Evolutionary conservation across 2,888 invertebrate species (phyloP).

Genomic region (Phengaris arion): DNA sequence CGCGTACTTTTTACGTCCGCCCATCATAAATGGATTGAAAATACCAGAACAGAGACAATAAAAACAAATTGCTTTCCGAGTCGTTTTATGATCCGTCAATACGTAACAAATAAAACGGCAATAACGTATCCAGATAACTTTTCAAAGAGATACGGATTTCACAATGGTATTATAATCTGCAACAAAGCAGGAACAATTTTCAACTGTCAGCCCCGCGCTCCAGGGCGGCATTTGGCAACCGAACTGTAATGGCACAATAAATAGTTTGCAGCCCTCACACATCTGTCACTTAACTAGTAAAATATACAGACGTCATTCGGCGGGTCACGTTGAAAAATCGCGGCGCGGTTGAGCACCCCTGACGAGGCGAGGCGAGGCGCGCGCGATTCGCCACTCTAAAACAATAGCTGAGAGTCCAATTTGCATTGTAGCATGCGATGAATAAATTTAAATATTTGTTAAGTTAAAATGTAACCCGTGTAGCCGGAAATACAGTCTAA

Average conservation of each 20-base stretch:
- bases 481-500: constrained; percentile 78
- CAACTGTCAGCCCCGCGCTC: constrained; percentile 67
- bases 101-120: constrained; percentile 62
- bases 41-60: constrained; percentile 61
- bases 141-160: constrained; percentile 46
- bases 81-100: constrained; percentile 63
- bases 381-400: constrained; percentile 37
- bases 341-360: constrained; percentile 63
- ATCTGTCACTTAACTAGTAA: constrained; percentile 79
- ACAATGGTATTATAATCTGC: constrained; percentile 54
- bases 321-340: constrained; percentile 73
- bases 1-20: constrained; percentile 48
- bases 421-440: constrained; percentile 50
- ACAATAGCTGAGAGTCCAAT: constrained; percentile 50
- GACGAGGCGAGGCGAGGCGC: constrained; percentile 39
- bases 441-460: constrained; percentile 79
- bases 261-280: constrained; percentile 75
- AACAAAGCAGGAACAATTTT: constrained; percentile 60
- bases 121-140: constrained; percentile 48
- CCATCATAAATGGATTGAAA: constrained; percentile 72
- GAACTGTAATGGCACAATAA: constrained; percentile 74
- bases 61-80: constrained; percentile 63
- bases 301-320: constrained; percentile 77
- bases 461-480: constrained; percentile 80
- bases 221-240: constrained; percentile 63